These are phyloP conservation scores for Butorides virescens DNA, from an alignment of 2,113 vertebrate species.

Conservation along the genomic window DNA sequence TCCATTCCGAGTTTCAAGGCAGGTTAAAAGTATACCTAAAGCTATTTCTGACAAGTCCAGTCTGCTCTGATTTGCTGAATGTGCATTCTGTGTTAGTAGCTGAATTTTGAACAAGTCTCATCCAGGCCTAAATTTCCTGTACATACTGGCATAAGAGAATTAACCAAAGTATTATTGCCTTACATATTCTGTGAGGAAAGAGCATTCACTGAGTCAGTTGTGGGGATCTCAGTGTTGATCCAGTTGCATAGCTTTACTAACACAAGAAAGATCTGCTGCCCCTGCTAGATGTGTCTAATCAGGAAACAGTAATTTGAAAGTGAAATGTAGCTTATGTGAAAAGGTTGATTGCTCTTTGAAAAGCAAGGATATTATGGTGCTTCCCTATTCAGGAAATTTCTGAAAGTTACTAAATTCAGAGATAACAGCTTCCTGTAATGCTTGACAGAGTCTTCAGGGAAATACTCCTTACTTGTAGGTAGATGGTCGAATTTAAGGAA, in stretches of 20 bases:
- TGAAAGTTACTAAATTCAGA: background rate
- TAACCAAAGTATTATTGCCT: background rate
- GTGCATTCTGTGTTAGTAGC: background rate
- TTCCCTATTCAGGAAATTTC: background rate
- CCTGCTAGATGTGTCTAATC: background rate
- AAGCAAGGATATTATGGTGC: background rate
- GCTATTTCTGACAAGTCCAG: background rate
- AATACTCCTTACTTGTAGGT: background rate
- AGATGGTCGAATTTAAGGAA: background rate
- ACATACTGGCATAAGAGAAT: background rate
- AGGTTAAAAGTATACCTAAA: background rate
- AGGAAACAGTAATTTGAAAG: background rate
- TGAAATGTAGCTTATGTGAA: background rate
- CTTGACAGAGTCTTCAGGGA: constrained; percentile 5
- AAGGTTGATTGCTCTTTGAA: background rate
- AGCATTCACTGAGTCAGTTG: background rate
- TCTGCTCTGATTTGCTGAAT: background rate
- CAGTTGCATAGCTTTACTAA: background rate
- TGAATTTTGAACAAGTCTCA: background rate
- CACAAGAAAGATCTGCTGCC: background rate
- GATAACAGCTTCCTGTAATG: background rate
- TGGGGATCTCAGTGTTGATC: background rate
- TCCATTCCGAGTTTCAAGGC: background rate
- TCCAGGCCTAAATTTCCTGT: background rate
- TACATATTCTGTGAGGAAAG: background rate